Evolutionary conservation across 2,888 invertebrate species (phyloP).

Genomic region (Macaria liturata): DNA sequence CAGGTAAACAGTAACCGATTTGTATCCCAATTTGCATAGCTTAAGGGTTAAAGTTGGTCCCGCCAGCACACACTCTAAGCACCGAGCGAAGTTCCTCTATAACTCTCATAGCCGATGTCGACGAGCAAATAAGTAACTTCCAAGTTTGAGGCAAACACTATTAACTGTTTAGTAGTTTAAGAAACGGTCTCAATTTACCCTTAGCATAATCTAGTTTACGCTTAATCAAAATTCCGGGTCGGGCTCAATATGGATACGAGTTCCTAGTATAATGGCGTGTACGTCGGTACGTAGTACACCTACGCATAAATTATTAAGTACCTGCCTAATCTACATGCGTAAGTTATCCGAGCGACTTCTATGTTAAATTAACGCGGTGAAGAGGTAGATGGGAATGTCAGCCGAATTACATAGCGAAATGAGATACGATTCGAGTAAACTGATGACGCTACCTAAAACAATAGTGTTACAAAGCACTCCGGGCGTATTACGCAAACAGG

Average conservation of each 20-base stretch:
- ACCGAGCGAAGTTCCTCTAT: conserved; percentile 58
- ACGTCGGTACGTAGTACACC: conserved; percentile 42
- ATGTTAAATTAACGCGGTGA: conserved; percentile 20
- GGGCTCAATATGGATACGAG: conserved; percentile 60
- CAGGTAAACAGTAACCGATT: conserved; percentile 52
- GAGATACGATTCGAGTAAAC: conserved; percentile 11
- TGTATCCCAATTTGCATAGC: conserved; percentile 66
- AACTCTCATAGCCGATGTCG: conserved; percentile 65
- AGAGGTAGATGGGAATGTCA: conserved; percentile 16
- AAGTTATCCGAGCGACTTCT: conserved; percentile 29
- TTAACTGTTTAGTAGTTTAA: conserved; percentile 76
- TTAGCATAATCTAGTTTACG: conserved; percentile 71
- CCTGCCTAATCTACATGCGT: conserved; percentile 33
- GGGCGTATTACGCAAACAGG: conserved; percentile 20
- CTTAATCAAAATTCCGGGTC: conserved; percentile 78
- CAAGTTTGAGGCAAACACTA: conserved; percentile 70
- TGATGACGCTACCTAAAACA: conserved; percentile 12
- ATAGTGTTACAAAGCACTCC: conserved; percentile 21
- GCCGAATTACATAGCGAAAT: conserved; percentile 17
- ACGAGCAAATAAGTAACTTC: conserved; percentile 69
- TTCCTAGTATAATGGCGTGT: conserved; percentile 49
- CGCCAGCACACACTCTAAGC: conserved; percentile 32
- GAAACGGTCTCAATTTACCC: conserved; percentile 71
- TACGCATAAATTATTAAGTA: conserved; percentile 55
- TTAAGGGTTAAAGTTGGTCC: conserved; percentile 39